Conservation (phyloP, 1,140 invertebrate species). For the Spodoptera litura region DNA sequence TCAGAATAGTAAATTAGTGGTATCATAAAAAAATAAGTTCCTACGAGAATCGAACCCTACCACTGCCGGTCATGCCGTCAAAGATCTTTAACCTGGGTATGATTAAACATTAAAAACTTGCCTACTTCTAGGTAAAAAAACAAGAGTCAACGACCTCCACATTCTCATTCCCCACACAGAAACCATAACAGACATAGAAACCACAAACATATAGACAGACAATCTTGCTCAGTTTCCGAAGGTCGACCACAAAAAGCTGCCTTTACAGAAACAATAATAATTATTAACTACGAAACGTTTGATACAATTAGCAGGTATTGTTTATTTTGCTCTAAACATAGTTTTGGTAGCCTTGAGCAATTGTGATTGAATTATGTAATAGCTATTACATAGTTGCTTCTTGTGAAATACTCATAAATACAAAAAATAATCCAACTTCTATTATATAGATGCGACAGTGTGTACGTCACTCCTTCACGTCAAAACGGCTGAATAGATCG, state of each 20-base stretch:
- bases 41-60: too few relatives aligned
- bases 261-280: slow-evolving; percentile 27
- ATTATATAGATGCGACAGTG: too few relatives aligned
- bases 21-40: too few relatives aligned
- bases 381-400: neutral
- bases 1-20: too few relatives aligned
- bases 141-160: neutral
- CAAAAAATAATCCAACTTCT: too few relatives aligned
- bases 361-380: neutral
- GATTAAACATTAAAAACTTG: too few relatives aligned
- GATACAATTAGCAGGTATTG: slow-evolving; percentile 18
- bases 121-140: too few relatives aligned
- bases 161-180: neutral
- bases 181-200: slow-evolving; percentile 3
- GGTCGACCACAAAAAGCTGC: slow-evolving; percentile 1
- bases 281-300: neutral
- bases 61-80: too few relatives aligned
- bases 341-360: neutral
- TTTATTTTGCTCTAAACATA: slow-evolving; percentile 10
- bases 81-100: too few relatives aligned
- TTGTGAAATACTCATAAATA: neutral
- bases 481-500: too few relatives aligned
- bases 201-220: too few relatives aligned
- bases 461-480: too few relatives aligned
- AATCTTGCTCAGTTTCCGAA: neutral